These are phyloP conservation scores for Lampris megalopsis DNA, from an alignment of 2,113 vertebrate species.

Conservation along the genomic window DNA sequence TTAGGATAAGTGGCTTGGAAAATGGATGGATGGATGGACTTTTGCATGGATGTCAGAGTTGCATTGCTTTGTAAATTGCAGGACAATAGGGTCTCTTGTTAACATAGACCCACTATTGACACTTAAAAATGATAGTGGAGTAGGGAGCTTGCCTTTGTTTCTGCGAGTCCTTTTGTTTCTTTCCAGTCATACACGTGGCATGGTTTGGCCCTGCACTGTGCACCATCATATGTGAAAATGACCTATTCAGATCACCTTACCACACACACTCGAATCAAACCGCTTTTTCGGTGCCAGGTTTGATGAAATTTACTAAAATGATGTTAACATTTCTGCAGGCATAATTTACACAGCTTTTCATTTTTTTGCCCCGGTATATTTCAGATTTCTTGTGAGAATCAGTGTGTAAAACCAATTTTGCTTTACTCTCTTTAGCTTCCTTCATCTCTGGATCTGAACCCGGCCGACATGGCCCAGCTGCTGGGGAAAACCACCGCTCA, in stretches of 20 bases:
- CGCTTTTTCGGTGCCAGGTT: too few species aligned
- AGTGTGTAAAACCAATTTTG: background rate
- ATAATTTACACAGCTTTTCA: background rate
- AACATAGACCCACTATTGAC: constrained; percentile 39
- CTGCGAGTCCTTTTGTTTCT: background rate
- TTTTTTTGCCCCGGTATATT: background rate
- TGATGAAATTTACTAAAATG: too few species aligned
- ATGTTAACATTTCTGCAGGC: background rate
- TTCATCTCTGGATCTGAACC: constrained; percentile 22
- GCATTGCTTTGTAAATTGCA: constrained; percentile 3
- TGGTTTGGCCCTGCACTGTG: constrained; percentile 1
- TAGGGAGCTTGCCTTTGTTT: constrained; percentile 49
- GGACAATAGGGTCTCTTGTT: constrained; percentile 14
- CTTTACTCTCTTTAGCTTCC: constrained; percentile 47
- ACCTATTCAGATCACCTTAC: constrained; percentile 25
- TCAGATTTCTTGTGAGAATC: background rate
- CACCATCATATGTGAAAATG: background rate
- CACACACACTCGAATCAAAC: background rate
- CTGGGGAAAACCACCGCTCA: constrained; percentile 45
- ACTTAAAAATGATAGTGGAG: constrained; percentile 50
- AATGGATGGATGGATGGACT: too few species aligned
- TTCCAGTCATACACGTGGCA: background rate
- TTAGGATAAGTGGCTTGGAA: too few species aligned
- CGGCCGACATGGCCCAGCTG: constrained; percentile 17
- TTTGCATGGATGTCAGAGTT: background rate